These are phyloP conservation scores for Limonius californicus DNA, from an alignment of 1,140 invertebrate genomes.

Conservation along the genomic window DNA sequence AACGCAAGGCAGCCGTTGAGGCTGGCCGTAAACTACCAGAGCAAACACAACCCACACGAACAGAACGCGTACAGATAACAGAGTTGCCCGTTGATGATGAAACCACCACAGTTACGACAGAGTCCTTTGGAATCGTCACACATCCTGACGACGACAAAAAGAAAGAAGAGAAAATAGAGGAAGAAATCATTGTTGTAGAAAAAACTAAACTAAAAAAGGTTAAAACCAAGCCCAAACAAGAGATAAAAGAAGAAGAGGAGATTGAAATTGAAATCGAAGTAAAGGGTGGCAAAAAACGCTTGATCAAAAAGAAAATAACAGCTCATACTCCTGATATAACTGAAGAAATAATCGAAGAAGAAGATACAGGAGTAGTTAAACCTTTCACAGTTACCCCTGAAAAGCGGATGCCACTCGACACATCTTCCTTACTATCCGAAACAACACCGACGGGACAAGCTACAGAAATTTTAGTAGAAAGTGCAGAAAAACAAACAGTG, in stretches of 20 bases:
- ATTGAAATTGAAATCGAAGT: constrained; percentile 47
- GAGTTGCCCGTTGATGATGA: constrained; percentile 44
- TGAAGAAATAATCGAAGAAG: constrained; percentile 46
- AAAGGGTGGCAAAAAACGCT: constrained; percentile 38
- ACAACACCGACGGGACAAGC: constrained; percentile 50
- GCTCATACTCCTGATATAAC: constrained; percentile 34
- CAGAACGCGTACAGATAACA: constrained; percentile 43
- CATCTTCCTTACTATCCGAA: constrained; percentile 52
- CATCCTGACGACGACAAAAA: constrained; percentile 44
- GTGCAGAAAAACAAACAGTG: constrained; percentile 50
- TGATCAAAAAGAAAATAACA: constrained; percentile 38
- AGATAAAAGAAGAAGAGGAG: constrained; percentile 39
- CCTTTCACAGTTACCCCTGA: constrained; percentile 24
- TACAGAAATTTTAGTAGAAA: constrained; percentile 51
- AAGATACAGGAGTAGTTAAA: constrained; percentile 37
- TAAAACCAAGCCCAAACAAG: constrained; percentile 38
- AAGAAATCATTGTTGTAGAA: constrained; percentile 20
- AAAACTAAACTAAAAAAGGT: constrained; percentile 27
- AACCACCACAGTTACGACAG: constrained; percentile 40
- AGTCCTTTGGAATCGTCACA: constrained; percentile 45
- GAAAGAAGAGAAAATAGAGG: constrained; percentile 29
- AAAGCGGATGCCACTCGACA: constrained; percentile 36
- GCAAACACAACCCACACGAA: constrained; percentile 33
- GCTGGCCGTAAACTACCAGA: constrained; percentile 32
- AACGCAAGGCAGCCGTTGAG: no score